phyloP scores from a whole-genome alignment of 1,140 invertebrate genomes.

The Gonatopus flavifemur region DNA sequence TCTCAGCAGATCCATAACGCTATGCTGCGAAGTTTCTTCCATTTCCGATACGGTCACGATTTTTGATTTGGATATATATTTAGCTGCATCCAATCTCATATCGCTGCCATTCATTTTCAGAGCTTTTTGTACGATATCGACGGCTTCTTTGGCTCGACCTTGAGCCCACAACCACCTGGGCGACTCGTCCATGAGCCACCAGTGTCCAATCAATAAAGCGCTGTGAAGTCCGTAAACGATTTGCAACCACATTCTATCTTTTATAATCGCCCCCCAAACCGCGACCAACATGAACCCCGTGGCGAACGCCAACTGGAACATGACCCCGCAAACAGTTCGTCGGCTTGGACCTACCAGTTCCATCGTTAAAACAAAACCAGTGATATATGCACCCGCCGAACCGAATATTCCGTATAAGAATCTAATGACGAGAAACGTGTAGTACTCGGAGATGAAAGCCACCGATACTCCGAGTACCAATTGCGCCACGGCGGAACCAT shows the following conservation, averaged over 20 bases:
- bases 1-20: constrained; percentile 72
- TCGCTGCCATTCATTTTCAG: constrained; percentile 70
- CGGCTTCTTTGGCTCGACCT: constrained; percentile 69
- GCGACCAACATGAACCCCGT: constrained; percentile 81
- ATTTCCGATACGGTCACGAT: constrained; percentile 41
- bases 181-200: constrained; percentile 86
- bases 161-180: constrained; percentile 84
- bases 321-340: constrained; percentile 78
- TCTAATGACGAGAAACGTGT: constrained; percentile 68
- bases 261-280: constrained; percentile 77
- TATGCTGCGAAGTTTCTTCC: constrained; percentile 55
- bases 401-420: constrained; percentile 81
- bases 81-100: constrained; percentile 63
- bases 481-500: constrained; percentile 72
- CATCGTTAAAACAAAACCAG: constrained; percentile 83
- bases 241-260: constrained; percentile 74
- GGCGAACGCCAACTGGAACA: constrained; percentile 80
- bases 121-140: constrained; percentile 72
- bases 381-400: constrained; percentile 81
- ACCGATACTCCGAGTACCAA: constrained; percentile 71
- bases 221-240: constrained; percentile 78
- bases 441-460: constrained; percentile 76
- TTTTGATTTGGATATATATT: constrained; percentile 65
- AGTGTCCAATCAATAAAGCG: constrained; percentile 72
- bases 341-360: constrained; percentile 82